These are phyloP conservation scores for Chymomyza procnemis DNA, from an alignment of 2,888 invertebrate species.

Conservation along the genomic window DNA sequence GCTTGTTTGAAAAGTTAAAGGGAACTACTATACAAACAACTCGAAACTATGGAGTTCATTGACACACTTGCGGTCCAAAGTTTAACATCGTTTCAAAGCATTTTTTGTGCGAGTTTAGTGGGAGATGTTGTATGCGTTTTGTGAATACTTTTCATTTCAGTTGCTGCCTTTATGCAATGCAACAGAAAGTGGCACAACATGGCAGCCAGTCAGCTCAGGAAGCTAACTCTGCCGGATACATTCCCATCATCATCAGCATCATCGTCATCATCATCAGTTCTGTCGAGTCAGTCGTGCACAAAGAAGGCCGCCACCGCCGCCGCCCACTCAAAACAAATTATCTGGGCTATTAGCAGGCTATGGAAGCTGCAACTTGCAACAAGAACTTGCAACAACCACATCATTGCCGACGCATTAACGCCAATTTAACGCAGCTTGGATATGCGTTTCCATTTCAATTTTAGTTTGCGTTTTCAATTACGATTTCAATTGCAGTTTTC, in stretches of 20 bases:
- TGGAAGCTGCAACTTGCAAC: slow-evolving; percentile 21
- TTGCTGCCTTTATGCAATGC: slow-evolving; percentile 50
- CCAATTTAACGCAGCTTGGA: slow-evolving; percentile 54
- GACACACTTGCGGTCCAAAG: slow-evolving; percentile 15
- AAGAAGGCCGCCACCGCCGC: background rate
- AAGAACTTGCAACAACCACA: slow-evolving; percentile 29
- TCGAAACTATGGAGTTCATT: slow-evolving; percentile 40
- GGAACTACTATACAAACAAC: background rate
- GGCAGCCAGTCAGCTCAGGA: slow-evolving; percentile 28
- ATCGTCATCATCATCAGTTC: too few relatives aligned
- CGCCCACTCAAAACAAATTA: slow-evolving; percentile 11
- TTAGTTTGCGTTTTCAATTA: slow-evolving; percentile 43
- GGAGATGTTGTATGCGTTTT: background rate
- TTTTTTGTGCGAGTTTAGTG: background rate
- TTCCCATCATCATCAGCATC: background rate
- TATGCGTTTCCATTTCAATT: slow-evolving; percentile 63
- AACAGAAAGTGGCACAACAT: slow-evolving; percentile 63
- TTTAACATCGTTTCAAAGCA: slow-evolving; percentile 31
- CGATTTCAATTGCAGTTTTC: slow-evolving; percentile 31
- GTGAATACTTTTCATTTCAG: slow-evolving; percentile 48
- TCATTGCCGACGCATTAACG: slow-evolving; percentile 44
- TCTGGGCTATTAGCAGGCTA: slow-evolving; percentile 2
- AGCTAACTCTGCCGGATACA: slow-evolving; percentile 5
- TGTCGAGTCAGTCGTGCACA: background rate
- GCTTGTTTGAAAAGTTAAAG: background rate